A percentile compares a stretch with the other conserved stretches of the same genome.
Conservation (phyloP, 1,140 invertebrate species). For the Drosophila serrata region DNA sequence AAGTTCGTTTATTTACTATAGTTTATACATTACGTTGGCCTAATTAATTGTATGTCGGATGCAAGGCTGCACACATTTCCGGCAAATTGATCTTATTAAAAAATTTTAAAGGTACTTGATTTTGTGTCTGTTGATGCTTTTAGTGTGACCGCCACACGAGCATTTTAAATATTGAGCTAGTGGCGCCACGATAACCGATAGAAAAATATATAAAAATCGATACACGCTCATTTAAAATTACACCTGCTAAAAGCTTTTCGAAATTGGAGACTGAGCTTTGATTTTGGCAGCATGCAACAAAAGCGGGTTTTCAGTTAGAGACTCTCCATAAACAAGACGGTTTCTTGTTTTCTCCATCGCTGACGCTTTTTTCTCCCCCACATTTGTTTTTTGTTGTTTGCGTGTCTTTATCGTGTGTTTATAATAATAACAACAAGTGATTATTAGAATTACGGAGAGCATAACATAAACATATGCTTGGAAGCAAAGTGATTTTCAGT, state of each 20-base stretch:
- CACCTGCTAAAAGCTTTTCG: constrained; percentile 37
- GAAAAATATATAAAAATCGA: constrained; percentile 13
- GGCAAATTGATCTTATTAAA: too few species aligned
- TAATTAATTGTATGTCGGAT: too few species aligned
- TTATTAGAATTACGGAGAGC: constrained; percentile 44
- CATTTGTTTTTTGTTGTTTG: constrained; percentile 55
- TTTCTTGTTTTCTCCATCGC: constrained; percentile 10
- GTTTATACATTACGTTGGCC: too few species aligned
- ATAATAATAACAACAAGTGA: constrained; percentile 61
- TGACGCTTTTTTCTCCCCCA: neutral
- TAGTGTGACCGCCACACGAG: neutral
- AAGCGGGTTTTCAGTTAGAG: constrained; percentile 39
- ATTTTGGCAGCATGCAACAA: constrained; percentile 58
- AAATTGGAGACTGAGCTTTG: constrained; percentile 43
- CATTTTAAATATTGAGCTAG: too few species aligned
- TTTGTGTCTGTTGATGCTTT: neutral
- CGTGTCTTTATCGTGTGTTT: constrained; percentile 49
- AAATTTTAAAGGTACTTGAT: too few species aligned
- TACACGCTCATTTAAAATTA: neutral
- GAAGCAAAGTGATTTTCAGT: neutral
- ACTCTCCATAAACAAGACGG: too few species aligned
- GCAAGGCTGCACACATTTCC: too few species aligned
- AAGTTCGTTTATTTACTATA: too few species aligned
- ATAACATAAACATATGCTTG: constrained; percentile 11
- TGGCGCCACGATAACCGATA: neutral